Percentiles rank a stretch among this genome's conserved stretches.
phyloP scores from a whole-genome alignment of 1,140 invertebrate genomes.

The Oncopodura yosiiana region DNA sequence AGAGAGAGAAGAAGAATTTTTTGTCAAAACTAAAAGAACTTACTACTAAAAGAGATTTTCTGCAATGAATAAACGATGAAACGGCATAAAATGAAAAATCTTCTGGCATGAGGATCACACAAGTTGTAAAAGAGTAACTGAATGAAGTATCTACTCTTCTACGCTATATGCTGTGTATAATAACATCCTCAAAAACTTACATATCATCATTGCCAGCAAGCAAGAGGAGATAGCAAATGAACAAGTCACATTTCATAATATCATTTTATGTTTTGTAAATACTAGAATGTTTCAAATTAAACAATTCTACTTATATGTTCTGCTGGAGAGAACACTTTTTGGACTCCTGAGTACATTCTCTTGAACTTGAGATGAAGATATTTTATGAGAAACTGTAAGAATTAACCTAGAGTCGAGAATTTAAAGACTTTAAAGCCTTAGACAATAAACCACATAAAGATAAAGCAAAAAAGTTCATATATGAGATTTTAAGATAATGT shows the following conservation, averaged over 20 bases:
- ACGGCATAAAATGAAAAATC: slow-evolving; percentile 28
- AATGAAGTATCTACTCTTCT: background rate
- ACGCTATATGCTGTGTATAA: too few species aligned
- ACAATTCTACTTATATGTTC: too few species aligned
- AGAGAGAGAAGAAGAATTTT: too few species aligned
- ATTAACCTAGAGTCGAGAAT: too few species aligned
- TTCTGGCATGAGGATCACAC: slow-evolving; percentile 22
- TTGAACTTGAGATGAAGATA: too few species aligned
- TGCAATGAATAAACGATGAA: slow-evolving; percentile 33
- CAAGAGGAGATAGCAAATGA: background rate
- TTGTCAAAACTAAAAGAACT: too few species aligned
- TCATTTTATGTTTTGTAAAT: background rate
- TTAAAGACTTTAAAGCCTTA: too few species aligned
- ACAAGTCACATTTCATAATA: background rate
- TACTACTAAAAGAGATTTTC: slow-evolving; percentile 26
- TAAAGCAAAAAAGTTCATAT: too few species aligned
- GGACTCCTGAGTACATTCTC: too few species aligned
- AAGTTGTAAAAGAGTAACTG: slow-evolving; percentile 7
- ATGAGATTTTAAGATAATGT: background rate
- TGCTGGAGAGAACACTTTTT: too few species aligned
- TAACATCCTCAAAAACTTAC: background rate
- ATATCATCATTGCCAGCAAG: background rate
- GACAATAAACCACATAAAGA: too few species aligned
- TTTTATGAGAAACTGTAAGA: too few species aligned
- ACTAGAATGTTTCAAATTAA: background rate